Evolutionary conservation across 2,888 invertebrate species (phyloP).

Genomic region (Elegia similella): DNA sequence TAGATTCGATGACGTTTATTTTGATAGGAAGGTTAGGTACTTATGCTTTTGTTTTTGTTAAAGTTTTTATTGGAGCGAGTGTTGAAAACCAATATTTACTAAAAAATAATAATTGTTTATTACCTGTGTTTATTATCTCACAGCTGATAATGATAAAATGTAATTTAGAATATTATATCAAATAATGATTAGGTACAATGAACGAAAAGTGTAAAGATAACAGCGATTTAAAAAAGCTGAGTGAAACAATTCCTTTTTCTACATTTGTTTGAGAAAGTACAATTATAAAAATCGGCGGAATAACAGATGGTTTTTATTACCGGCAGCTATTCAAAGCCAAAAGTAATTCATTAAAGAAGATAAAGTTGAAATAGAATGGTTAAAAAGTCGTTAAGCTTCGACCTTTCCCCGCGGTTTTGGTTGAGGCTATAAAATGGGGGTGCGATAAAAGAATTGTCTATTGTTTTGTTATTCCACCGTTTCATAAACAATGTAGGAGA

Average conservation of each 20-base stretch:
- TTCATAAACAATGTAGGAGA: neutral
- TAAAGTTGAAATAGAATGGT: slow-evolving; percentile 27
- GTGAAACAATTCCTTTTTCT: neutral
- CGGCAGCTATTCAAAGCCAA: slow-evolving; percentile 31
- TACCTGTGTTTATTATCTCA: too few relatives aligned
- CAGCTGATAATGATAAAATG: too few relatives aligned
- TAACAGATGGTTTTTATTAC: slow-evolving; percentile 15
- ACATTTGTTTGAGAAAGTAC: neutral
- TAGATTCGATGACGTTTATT: too few relatives aligned
- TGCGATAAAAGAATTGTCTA: slow-evolving; percentile 28
- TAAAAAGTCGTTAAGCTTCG: slow-evolving; percentile 36
- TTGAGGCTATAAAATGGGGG: slow-evolving; percentile 35
- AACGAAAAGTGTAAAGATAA: neutral
- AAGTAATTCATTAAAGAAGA: slow-evolving; percentile 26
- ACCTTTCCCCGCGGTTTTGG: slow-evolving; percentile 34
- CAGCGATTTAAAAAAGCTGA: neutral
- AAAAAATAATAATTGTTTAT: too few relatives aligned
- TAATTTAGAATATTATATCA: neutral
- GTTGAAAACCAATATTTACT: too few relatives aligned
- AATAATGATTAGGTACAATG: neutral
- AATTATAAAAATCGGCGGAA: neutral
- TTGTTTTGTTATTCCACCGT: slow-evolving; percentile 26
- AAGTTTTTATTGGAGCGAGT: too few relatives aligned
- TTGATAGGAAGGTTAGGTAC: too few relatives aligned
- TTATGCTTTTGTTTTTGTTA: too few relatives aligned